These are phyloP conservation scores for Agrochola lota DNA, from an alignment of 2,888 invertebrate genomes.

Conservation along the genomic window DNA sequence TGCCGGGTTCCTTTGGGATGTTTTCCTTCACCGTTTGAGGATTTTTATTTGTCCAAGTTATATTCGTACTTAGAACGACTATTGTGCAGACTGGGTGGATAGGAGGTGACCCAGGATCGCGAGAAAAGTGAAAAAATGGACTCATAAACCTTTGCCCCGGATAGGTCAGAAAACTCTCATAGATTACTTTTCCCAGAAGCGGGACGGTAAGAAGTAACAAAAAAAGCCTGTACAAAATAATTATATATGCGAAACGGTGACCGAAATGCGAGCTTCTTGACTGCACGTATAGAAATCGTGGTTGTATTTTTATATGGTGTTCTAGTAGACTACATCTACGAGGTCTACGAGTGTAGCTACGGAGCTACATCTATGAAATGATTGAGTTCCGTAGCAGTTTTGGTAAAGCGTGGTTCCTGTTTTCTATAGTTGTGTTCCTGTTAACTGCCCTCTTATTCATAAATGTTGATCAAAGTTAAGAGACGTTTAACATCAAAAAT, in stretches of 20 bases:
- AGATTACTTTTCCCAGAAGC: not conserved
- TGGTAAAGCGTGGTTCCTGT: not conserved
- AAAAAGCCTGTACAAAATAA: not conserved
- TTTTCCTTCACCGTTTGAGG: not conserved
- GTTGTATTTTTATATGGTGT: not conserved
- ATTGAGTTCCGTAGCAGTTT: not conserved
- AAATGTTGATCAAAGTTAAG: too few relatives aligned
- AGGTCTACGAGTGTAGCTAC: slow-evolving; percentile 31
- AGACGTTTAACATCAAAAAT: too few relatives aligned
- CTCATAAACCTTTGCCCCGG: not conserved
- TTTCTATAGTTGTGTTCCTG: not conserved
- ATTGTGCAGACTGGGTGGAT: not conserved
- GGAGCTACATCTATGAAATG: slow-evolving; percentile 11
- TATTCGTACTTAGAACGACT: not conserved
- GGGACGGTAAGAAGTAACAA: not conserved
- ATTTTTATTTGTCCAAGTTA: not conserved
- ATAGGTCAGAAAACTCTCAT: not conserved
- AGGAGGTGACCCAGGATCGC: not conserved
- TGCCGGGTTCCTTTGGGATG: not conserved
- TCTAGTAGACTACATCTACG: slow-evolving; percentile 11
- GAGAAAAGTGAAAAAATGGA: not conserved
- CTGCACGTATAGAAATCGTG: not conserved
- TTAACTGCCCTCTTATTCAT: not conserved
- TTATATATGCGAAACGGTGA: not conserved
- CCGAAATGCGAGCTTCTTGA: not conserved